Conservation (phyloP, 2,888 invertebrate genomes). For the Anthophora plumipes region DNA sequence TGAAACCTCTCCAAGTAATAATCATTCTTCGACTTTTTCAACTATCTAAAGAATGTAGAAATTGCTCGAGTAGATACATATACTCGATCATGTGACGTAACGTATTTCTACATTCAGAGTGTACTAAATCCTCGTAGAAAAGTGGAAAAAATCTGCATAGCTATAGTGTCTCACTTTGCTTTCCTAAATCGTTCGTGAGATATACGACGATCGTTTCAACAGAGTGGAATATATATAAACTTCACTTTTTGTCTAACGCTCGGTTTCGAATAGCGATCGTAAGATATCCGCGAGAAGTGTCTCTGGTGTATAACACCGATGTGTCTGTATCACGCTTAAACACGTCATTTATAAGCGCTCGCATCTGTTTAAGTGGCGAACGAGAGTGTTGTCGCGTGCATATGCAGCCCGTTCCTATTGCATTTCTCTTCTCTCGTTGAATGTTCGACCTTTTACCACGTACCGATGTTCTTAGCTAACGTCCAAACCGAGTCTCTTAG, state of each 20-base stretch:
- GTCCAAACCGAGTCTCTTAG: no score
- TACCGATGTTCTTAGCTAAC: background rate
- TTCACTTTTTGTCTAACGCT: conserved; percentile 2
- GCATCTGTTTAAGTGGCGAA: conserved; percentile 60
- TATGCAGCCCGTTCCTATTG: background rate
- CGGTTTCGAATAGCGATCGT: conserved; percentile 14
- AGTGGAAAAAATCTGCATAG: background rate
- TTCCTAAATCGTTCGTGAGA: conserved; percentile 9
- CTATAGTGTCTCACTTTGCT: background rate
- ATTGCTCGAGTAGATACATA: background rate
- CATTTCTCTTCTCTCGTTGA: conserved; percentile 29
- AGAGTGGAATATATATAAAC: conserved; percentile 19
- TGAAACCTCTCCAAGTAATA: no score
- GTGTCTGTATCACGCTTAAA: conserved; percentile 70
- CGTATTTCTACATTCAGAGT: background rate
- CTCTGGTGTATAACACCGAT: conserved; percentile 63
- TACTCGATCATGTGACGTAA: background rate
- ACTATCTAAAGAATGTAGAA: background rate
- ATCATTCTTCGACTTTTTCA: no score
- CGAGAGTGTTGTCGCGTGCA: conserved; percentile 25
- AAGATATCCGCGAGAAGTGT: conserved; percentile 32
- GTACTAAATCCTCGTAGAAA: conserved; percentile 16
- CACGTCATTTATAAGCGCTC: conserved; percentile 66
- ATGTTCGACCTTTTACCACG: conserved; percentile 29
- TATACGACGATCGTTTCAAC: conserved; percentile 22